These are phyloP conservation scores for Porites evermanni DNA, from an alignment of 92 coral and sea anemone species.

Conservation along the genomic window DNA sequence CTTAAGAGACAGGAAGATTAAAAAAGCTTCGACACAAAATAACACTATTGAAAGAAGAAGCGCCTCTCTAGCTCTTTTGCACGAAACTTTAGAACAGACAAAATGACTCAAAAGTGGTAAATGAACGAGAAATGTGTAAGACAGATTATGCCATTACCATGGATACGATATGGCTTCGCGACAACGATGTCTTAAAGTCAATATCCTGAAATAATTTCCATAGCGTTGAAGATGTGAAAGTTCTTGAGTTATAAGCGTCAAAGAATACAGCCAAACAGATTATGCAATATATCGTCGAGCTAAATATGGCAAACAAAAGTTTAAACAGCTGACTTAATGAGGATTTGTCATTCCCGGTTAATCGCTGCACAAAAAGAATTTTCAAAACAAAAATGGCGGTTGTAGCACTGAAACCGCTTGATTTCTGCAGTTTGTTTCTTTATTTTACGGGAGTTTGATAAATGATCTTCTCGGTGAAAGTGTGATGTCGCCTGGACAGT, in stretches of 20 bases:
- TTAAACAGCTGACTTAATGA: slow-evolving; percentile 36
- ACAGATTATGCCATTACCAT: neutral
- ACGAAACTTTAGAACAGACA: neutral
- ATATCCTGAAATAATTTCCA: slow-evolving; percentile 28
- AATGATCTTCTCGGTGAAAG: too few relatives aligned
- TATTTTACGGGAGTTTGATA: neutral
- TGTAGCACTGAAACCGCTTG: neutral
- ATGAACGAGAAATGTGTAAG: neutral
- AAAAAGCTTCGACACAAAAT: neutral
- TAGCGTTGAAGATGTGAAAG: neutral
- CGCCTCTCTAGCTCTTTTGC: neutral
- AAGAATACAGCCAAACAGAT: neutral
- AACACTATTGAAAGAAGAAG: neutral
- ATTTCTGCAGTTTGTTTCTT: neutral
- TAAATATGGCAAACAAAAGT: slow-evolving; percentile 11
- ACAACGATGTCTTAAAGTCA: neutral
- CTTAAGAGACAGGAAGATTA: neutral
- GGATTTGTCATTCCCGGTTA: neutral
- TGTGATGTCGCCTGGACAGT: neutral
- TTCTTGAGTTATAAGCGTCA: neutral
- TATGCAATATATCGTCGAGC: neutral
- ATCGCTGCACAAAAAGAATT: slow-evolving; percentile 1
- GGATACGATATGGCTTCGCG: neutral
- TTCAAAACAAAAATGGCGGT: neutral
- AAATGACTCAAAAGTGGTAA: neutral